phyloP scores from a whole-genome alignment of 2,797 vertebrate species.

The Dendrocincla tyrannina region DNA sequence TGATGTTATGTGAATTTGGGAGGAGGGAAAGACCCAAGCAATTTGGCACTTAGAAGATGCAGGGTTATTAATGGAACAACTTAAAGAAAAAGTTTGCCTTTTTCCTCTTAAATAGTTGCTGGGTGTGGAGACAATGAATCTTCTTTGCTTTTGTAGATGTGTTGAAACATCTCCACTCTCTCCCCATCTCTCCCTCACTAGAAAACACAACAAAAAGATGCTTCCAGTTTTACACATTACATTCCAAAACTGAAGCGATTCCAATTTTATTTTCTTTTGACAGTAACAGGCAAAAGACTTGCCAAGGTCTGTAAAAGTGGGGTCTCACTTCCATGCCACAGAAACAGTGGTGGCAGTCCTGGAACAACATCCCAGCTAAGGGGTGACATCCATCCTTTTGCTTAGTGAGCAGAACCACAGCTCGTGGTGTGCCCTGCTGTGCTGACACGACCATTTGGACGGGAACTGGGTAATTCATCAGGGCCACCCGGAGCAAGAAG shows the following conservation, averaged over 20 bases:
- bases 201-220: background rate
- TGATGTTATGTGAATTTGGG: background rate
- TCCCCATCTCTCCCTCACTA: background rate
- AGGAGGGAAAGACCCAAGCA: background rate
- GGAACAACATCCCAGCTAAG: background rate
- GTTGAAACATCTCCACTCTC: background rate
- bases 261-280: background rate
- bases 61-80: background rate
- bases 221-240: fast-evolving
- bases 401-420: background rate
- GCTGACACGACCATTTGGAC: background rate
- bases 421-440: fast-evolving
- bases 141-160: background rate
- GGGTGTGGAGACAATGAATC: background rate
- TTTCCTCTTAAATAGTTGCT: background rate
- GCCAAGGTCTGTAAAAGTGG: background rate
- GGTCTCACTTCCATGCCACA: background rate
- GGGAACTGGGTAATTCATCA: background rate
- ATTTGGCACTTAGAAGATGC: background rate
- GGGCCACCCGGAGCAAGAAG: background rate
- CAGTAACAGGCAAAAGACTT: background rate
- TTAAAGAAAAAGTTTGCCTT: background rate
- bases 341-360: background rate
- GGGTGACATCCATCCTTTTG: background rate
- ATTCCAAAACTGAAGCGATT: background rate